Conservation (phyloP, 1,140 invertebrate genomes). For the Conus betulinus region DNA sequence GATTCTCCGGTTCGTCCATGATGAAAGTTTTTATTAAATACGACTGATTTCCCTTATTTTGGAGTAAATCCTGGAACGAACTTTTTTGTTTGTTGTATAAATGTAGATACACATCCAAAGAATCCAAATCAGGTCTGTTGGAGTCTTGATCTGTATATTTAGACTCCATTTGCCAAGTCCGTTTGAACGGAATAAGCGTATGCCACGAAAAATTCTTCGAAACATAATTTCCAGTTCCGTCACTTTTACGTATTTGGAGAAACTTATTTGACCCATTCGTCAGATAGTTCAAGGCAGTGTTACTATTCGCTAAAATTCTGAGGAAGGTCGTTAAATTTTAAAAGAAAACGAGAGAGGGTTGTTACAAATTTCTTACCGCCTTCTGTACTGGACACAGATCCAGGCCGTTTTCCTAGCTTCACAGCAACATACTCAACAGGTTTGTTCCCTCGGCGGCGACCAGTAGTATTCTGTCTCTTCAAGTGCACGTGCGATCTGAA, state of each 20-base stretch:
- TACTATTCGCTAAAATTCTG: background rate
- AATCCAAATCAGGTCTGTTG: background rate
- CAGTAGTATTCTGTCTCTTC: background rate
- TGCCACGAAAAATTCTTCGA: background rate
- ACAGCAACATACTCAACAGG: background rate
- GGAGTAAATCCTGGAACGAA: background rate
- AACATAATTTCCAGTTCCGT: background rate
- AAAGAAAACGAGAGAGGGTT: background rate
- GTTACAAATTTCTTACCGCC: background rate
- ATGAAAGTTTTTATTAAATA: background rate
- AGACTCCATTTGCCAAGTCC: background rate
- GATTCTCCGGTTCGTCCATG: background rate
- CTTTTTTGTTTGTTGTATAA: background rate
- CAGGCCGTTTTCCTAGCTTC: background rate
- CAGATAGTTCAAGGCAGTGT: background rate
- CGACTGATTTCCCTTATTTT: background rate
- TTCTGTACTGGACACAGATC: background rate
- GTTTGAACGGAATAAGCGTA: background rate
- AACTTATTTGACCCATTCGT: background rate
- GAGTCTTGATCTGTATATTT: background rate
- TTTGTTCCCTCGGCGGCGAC: background rate
- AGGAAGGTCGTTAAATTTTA: background rate
- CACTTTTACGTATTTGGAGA: background rate
- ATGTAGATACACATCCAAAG: background rate
- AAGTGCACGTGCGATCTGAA: background rate